Evolutionary conservation across 2,888 invertebrate species (phyloP).

Genomic region (Drosophila suboccidentalis): DNA sequence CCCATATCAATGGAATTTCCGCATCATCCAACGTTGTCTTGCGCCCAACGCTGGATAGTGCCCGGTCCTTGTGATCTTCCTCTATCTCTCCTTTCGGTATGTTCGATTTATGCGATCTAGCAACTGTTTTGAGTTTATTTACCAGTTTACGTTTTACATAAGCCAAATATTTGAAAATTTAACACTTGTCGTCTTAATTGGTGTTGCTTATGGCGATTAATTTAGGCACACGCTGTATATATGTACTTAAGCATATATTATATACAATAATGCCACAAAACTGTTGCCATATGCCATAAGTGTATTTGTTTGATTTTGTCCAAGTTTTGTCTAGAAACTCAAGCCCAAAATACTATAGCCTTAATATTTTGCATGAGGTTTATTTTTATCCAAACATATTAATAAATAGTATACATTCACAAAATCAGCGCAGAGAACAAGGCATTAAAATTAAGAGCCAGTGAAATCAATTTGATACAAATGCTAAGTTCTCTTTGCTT

Average conservation of each 20-base stretch:
- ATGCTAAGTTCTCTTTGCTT: constrained; percentile 47
- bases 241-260: constrained; percentile 21
- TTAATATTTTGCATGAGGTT: constrained; percentile 66
- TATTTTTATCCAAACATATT: constrained; percentile 39
- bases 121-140: constrained; percentile 49
- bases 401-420: constrained; percentile 23
- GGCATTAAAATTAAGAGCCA: constrained; percentile 10
- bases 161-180: constrained; percentile 39
- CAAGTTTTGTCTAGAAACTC: constrained; percentile 52
- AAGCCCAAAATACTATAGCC: constrained; percentile 33
- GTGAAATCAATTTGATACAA: constrained; percentile 18
- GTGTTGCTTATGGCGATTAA: constrained; percentile 43
- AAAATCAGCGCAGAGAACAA: constrained; percentile 38
- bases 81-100: constrained; percentile 67
- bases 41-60: constrained; percentile 74
- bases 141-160: constrained; percentile 48
- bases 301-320: constrained; percentile 54
- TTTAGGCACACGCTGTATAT: constrained; percentile 35
- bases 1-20: constrained; percentile 65
- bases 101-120: constrained; percentile 56
- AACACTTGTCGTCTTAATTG: constrained; percentile 49
- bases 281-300: constrained; percentile 51
- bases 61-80: constrained; percentile 64
- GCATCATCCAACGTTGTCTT: constrained; percentile 71
- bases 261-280: constrained; percentile 38